Conservation (phyloP, 2,888 invertebrate genomes). For the Teinopalpus imperialis region DNA sequence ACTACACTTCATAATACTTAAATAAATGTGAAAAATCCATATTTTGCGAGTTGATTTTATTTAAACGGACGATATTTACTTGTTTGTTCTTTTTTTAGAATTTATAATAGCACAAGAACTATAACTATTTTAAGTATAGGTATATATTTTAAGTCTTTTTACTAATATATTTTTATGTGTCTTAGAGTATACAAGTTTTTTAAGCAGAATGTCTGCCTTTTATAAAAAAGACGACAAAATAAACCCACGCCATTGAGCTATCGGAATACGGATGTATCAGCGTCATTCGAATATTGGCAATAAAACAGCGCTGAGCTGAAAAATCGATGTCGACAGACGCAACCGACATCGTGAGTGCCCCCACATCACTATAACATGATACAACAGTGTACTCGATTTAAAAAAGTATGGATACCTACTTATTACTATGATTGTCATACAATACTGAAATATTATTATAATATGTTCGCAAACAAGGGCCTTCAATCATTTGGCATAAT, state of each 20-base stretch:
- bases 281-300: slow-evolving; percentile 75
- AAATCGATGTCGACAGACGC: slow-evolving; percentile 81
- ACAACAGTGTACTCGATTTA: slow-evolving; percentile 4
- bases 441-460: too few relatives aligned
- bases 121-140: too few relatives aligned
- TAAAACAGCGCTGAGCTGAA: slow-evolving; percentile 79
- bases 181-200: not conserved
- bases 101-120: too few relatives aligned
- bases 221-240: slow-evolving; percentile 32
- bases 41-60: too few relatives aligned
- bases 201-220: not conserved
- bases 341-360: slow-evolving; percentile 35
- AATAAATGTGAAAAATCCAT: too few relatives aligned
- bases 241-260: slow-evolving; percentile 38
- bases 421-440: too few relatives aligned
- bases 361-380: slow-evolving; percentile 29
- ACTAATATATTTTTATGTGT: slow-evolving; percentile 3
- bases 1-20: too few relatives aligned
- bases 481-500: too few relatives aligned
- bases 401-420: not conserved
- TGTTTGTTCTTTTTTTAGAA: too few relatives aligned
- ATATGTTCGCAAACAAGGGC: too few relatives aligned
- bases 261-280: slow-evolving; percentile 48
- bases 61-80: too few relatives aligned
- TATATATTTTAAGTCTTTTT: too few relatives aligned